A percentile compares a stretch with the other conserved stretches of the same genome.
These are phyloP conservation scores for Chymomyza costata DNA, from an alignment of 1,140 invertebrate genomes.

Conservation along the genomic window DNA sequence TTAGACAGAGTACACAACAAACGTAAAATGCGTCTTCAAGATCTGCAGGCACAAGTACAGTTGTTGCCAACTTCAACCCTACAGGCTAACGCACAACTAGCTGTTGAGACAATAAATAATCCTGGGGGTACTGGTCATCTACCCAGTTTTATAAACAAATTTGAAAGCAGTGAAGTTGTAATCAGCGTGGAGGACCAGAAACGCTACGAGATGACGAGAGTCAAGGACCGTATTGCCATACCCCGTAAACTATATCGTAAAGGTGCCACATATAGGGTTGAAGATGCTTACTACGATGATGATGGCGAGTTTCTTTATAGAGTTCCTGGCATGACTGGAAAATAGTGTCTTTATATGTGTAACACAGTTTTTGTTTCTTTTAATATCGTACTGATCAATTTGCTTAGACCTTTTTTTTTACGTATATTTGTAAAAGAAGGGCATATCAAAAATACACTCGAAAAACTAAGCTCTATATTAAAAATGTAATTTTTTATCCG, in stretches of 20 bases:
- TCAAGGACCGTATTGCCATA: conserved; percentile 80
- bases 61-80: conserved; percentile 1
- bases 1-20: conserved; percentile 56
- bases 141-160: conserved; percentile 43
- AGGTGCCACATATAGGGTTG: conserved; percentile 82
- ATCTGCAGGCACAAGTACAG: conserved; percentile 40
- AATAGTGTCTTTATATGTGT: not conserved
- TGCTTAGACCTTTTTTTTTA: conserved; percentile 24
- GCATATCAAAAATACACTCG: not conserved
- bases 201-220: conserved; percentile 47
- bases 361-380: too few species aligned
- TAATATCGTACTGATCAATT: too few species aligned
- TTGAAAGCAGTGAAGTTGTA: conserved; percentile 73
- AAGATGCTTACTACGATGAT: conserved; percentile 86
- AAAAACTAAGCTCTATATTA: too few species aligned
- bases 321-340: conserved; percentile 79
- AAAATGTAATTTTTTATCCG: too few species aligned
- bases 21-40: conserved; percentile 57
- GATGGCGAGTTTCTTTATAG: conserved; percentile 86
- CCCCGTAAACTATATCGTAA: conserved; percentile 78
- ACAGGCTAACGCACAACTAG: not conserved
- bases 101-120: conserved; percentile 24
- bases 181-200: conserved; percentile 49
- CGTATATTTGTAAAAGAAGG: conserved; percentile 14
- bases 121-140: conserved; percentile 48